A percentile compares a stretch with the other conserved stretches of the same genome.
phyloP scores from a whole-genome alignment of 2,113 vertebrate species.

The Echinops telfairi region DNA sequence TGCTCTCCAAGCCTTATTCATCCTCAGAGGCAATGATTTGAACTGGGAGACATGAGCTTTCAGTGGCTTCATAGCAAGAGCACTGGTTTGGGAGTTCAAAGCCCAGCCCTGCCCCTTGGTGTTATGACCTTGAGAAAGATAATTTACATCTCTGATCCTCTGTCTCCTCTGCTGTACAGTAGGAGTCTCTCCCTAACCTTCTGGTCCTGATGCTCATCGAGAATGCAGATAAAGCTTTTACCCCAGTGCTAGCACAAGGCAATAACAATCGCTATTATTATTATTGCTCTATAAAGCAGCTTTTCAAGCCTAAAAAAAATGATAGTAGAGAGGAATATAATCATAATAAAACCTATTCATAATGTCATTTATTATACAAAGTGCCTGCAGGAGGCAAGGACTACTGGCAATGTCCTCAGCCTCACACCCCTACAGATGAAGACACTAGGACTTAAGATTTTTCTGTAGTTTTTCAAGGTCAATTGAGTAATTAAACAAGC shows the following conservation, averaged over 20 bases:
- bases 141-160: conserved; percentile 3
- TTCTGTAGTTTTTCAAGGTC: background rate
- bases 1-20: background rate
- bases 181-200: background rate
- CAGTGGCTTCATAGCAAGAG: conserved; percentile 2
- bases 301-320: background rate
- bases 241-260: background rate
- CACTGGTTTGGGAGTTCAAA: background rate
- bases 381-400: background rate
- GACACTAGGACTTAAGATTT: background rate
- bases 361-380: conserved; percentile 9
- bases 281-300: background rate
- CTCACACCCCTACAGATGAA: background rate
- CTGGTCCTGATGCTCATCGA: background rate
- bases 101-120: background rate
- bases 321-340: background rate
- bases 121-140: conserved; percentile 26
- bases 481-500: background rate
- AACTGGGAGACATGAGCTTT: background rate
- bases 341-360: conserved; percentile 13
- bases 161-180: background rate
- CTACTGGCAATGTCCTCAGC: background rate
- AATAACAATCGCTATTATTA: background rate
- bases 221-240: background rate
- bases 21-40: background rate